phyloP scores from a whole-genome alignment of 2,113 vertebrate genomes.

The Tychaedon coryphoeus region DNA sequence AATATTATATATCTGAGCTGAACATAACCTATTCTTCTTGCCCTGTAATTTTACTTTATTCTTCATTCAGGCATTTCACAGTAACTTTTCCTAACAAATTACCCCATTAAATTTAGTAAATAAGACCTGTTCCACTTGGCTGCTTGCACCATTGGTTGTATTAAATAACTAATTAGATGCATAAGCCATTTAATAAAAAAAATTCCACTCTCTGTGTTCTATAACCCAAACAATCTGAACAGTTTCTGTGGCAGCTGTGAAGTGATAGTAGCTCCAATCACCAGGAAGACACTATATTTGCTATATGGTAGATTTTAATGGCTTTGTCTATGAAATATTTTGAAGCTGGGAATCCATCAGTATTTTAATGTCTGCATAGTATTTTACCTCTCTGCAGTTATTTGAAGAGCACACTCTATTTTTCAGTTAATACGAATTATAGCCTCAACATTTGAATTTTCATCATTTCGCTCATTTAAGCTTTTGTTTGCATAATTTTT shows the following conservation, averaged over 20 bases:
- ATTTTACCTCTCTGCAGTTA: background rate
- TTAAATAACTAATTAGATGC: conserved; percentile 21
- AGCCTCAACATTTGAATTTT: background rate
- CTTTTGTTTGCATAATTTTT: conserved; percentile 29
- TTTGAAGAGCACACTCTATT: background rate
- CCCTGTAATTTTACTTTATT: background rate
- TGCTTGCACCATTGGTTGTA: background rate
- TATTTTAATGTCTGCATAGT: background rate
- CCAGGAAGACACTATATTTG: background rate
- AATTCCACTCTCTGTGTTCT: background rate
- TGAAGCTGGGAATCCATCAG: background rate
- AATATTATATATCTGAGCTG: background rate
- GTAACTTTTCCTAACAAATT: conserved; percentile 18
- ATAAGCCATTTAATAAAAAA: background rate
- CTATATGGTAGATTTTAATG: background rate
- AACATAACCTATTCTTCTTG: background rate
- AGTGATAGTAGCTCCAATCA: background rate
- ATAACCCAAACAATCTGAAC: background rate
- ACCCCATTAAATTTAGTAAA: conserved; percentile 21
- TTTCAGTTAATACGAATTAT: background rate
- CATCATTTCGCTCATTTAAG: background rate
- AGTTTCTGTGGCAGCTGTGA: background rate
- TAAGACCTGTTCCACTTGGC: conserved; percentile 33
- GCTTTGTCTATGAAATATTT: background rate
- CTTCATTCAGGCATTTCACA: background rate